These are phyloP conservation scores for Drosophila anomalata DNA, from an alignment of 2,888 invertebrate genomes.

Conservation along the genomic window DNA sequence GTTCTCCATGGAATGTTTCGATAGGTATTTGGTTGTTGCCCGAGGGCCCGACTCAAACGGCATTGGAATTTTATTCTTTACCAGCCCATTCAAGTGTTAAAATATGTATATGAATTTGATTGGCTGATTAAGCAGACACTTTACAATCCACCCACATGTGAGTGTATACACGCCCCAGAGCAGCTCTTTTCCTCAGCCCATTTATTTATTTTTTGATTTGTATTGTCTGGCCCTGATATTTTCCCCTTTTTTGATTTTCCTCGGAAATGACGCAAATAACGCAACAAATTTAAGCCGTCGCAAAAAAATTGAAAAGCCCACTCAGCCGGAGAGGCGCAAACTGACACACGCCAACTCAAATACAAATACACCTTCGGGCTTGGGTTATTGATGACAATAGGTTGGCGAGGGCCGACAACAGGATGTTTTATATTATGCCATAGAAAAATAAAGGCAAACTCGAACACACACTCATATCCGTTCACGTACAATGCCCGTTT, in stretches of 20 bases:
- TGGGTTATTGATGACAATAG: slow-evolving; percentile 66
- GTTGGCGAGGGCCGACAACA: slow-evolving; percentile 62
- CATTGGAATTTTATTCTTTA: slow-evolving; percentile 57
- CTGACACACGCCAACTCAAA: slow-evolving; percentile 25
- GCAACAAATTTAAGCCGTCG: slow-evolving; percentile 72
- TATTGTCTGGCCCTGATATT: slow-evolving; percentile 54
- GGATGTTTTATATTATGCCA: slow-evolving; percentile 73
- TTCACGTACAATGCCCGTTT: slow-evolving; percentile 30
- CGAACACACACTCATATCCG: slow-evolving; percentile 34
- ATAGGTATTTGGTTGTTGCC: slow-evolving; percentile 34
- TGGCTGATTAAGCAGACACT: slow-evolving; percentile 66
- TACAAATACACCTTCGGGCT: slow-evolving; percentile 44
- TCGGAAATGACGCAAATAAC: slow-evolving; percentile 77
- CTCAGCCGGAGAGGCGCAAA: slow-evolving; percentile 24
- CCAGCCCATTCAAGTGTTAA: slow-evolving; percentile 61
- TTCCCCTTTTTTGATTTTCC: slow-evolving; percentile 66
- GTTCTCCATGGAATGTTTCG: slow-evolving; percentile 16
- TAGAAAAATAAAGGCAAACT: slow-evolving; percentile 56
- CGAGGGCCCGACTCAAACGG: slow-evolving; percentile 29
- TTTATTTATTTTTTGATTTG: slow-evolving; percentile 42
- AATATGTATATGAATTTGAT: slow-evolving; percentile 72
- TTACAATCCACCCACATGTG: slow-evolving; percentile 18
- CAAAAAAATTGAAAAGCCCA: slow-evolving; percentile 34
- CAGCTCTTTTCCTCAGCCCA: slow-evolving; percentile 29
- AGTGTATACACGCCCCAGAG: background rate